phyloP scores from a whole-genome alignment of 2,888 invertebrate species.

The Mellilla xanthometata region DNA sequence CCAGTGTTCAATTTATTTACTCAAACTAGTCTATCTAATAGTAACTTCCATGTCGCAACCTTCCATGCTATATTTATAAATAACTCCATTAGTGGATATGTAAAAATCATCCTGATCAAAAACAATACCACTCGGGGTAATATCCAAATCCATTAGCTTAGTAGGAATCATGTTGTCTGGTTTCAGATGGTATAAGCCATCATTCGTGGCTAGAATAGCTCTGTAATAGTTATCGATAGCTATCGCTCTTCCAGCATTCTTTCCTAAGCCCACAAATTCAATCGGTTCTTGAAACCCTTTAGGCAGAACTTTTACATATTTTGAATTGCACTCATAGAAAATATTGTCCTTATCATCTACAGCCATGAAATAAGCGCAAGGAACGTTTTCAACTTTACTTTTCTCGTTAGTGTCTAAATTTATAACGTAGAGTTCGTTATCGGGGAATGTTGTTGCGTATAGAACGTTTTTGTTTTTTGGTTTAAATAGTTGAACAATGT shows the following conservation, averaged over 20 bases:
- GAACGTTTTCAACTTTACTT: constrained; percentile 53
- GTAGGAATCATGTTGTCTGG: constrained; percentile 63
- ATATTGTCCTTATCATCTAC: constrained; percentile 64
- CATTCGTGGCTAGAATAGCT: constrained; percentile 63
- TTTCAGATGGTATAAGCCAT: constrained; percentile 64
- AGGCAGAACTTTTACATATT: constrained; percentile 67
- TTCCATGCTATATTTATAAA: constrained; percentile 57
- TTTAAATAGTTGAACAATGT: constrained; percentile 69
- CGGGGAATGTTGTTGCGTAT: constrained; percentile 64
- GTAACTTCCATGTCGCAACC: constrained; percentile 34
- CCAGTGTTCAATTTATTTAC: no score
- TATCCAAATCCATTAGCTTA: constrained; percentile 69
- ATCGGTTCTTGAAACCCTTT: constrained; percentile 70
- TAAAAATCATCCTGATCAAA: constrained; percentile 54
- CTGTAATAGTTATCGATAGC: constrained; percentile 48
- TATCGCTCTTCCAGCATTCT: constrained; percentile 65
- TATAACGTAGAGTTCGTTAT: constrained; percentile 61
- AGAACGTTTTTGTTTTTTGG: constrained; percentile 50
- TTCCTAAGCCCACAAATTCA: constrained; percentile 67
- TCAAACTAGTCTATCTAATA: not conserved
- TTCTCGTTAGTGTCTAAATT: constrained; percentile 61
- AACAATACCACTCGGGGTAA: constrained; percentile 60
- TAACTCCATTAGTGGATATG: constrained; percentile 59
- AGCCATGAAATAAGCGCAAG: constrained; percentile 68
- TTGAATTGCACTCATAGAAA: constrained; percentile 72